phyloP scores from a whole-genome alignment of 2,113 vertebrate species.

The Kryptolebias marmoratus region DNA sequence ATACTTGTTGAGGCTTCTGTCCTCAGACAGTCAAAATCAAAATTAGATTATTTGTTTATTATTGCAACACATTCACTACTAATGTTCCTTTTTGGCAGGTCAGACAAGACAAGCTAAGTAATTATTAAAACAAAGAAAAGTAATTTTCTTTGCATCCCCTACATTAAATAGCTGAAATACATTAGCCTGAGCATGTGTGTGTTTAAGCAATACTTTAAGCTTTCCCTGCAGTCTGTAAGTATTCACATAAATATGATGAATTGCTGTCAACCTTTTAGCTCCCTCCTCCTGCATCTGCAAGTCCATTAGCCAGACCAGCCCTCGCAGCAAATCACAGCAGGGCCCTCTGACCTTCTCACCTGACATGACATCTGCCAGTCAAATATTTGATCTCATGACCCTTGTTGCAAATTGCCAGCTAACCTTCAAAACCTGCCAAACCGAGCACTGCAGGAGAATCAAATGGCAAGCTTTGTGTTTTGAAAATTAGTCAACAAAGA shows the following conservation, averaged over 20 bases:
- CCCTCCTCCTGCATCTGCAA: neutral
- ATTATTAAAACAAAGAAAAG: neutral
- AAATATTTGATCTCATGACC: slow-evolving; percentile 14
- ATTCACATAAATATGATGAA: slow-evolving; percentile 6
- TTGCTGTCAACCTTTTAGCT: slow-evolving; percentile 26
- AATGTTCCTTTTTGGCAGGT: neutral
- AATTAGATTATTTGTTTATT: slow-evolving; percentile 3
- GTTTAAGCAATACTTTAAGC: neutral
- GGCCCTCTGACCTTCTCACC: slow-evolving; percentile 45
- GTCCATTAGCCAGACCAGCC: slow-evolving; percentile 23
- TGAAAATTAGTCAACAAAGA: slow-evolving; percentile 41
- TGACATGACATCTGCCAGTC: slow-evolving; percentile 48
- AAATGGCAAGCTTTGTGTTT: slow-evolving; percentile 20
- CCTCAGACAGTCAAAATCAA: neutral
- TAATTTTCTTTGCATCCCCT: neutral
- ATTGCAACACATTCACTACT: neutral
- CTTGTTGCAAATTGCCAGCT: neutral
- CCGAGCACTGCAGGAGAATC: neutral
- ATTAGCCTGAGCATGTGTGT: neutral
- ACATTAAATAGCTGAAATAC: neutral
- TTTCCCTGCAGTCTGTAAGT: neutral
- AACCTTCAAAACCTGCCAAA: slow-evolving; percentile 45
- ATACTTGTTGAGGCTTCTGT: neutral
- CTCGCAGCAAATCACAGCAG: slow-evolving; percentile 39
- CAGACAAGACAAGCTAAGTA: neutral